Evolutionary conservation across 2,888 invertebrate genomes (phyloP).

Genomic region (Electrophaes corylata): DNA sequence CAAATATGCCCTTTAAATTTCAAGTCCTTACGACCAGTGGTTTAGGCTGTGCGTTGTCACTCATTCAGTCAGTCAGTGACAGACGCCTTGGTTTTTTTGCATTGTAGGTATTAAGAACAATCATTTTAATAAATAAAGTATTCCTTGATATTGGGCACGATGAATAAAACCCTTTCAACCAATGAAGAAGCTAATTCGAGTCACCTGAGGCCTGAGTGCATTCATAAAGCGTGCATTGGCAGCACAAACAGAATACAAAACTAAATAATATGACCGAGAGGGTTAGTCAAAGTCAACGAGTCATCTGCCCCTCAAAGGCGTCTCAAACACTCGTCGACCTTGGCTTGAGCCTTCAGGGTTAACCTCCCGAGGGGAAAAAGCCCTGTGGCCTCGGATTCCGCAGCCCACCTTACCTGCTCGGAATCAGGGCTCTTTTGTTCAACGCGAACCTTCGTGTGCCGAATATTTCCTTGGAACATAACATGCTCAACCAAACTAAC

Average conservation of each 20-base stretch:
- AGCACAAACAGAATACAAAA: slow-evolving; percentile 54
- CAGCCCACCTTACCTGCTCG: slow-evolving; percentile 62
- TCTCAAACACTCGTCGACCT: slow-evolving; percentile 69
- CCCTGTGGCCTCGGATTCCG: slow-evolving; percentile 61
- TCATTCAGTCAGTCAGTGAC: no score
- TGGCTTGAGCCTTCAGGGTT: slow-evolving; percentile 66
- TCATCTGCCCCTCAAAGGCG: slow-evolving; percentile 69
- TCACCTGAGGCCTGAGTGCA: slow-evolving; percentile 41
- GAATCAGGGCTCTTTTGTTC: slow-evolving; percentile 55
- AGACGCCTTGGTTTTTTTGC: no score
- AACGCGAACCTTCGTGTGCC: slow-evolving; percentile 42
- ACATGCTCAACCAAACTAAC: slow-evolving; percentile 12
- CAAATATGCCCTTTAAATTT: no score
- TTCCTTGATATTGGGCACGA: background rate
- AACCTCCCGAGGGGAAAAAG: slow-evolving; percentile 69
- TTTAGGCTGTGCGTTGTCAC: no score
- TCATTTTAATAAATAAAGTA: background rate
- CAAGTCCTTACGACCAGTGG: no score
- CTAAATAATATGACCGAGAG: slow-evolving; percentile 59
- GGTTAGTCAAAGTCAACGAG: slow-evolving; percentile 73
- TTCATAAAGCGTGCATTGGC: slow-evolving; percentile 67
- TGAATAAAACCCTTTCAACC: slow-evolving; percentile 19
- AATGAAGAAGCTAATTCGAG: slow-evolving; percentile 32
- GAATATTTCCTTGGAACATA: slow-evolving; percentile 40
- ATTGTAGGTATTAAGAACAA: no score